A percentile compares a stretch with the other conserved stretches of the same genome.
Evolutionary conservation across 2,888 invertebrate genomes (phyloP).

Genomic region (Atherix ibis): DNA sequence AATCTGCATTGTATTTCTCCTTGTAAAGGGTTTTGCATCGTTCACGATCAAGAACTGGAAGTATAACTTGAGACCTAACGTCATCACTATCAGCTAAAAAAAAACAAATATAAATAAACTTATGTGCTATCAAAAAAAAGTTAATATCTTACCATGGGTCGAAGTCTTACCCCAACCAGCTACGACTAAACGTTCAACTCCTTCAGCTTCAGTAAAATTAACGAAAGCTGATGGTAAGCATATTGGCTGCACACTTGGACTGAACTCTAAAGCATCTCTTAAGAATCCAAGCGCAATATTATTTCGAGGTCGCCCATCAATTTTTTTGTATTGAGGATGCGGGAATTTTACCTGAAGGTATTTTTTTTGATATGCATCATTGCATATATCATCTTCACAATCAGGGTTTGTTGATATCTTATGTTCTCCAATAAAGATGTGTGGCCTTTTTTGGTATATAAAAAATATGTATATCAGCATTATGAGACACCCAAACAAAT

Average conservation of each 20-base stretch:
- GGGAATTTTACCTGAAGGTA: neutral
- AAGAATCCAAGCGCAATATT: neutral
- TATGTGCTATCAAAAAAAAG: too few relatives aligned
- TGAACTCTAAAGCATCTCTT: neutral
- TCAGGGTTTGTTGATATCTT: conserved; percentile 4
- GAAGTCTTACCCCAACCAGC: neutral
- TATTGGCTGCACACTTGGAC: neutral
- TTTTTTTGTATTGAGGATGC: neutral
- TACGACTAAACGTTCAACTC: neutral
- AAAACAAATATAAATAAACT: too few relatives aligned
- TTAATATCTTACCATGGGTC: too few relatives aligned
- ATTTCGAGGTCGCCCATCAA: neutral
- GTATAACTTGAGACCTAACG: too few relatives aligned
- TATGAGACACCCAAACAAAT: too few relatives aligned
- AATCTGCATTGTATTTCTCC: too few relatives aligned
- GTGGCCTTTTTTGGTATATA: too few relatives aligned
- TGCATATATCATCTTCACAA: conserved; percentile 39
- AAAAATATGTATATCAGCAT: too few relatives aligned
- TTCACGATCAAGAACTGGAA: too few relatives aligned
- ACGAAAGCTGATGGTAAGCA: neutral
- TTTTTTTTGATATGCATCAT: neutral
- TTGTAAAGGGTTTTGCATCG: too few relatives aligned
- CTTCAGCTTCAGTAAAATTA: neutral
- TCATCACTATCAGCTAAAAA: too few relatives aligned
- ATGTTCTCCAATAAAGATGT: too few relatives aligned